Evolutionary conservation across 2,888 invertebrate species (phyloP), one percentile per base, ranked within the genome.

Genomic region (Drosophila phalerata): DNA sequence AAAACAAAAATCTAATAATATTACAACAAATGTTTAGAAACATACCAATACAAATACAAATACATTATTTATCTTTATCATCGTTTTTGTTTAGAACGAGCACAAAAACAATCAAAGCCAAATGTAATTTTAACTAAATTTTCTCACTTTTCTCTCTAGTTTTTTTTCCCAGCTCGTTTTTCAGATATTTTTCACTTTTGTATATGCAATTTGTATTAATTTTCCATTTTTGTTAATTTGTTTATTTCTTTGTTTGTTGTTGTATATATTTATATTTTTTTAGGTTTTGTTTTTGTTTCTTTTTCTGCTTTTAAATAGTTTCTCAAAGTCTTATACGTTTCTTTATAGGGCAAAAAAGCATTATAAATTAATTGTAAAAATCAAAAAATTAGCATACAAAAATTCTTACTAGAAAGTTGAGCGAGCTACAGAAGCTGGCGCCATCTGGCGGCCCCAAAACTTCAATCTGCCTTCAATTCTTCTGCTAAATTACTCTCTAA

Each of bases 291-390:
- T 75, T 67, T 60, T 67, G 61, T 65, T 67, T 52, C 30, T 53
- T 51, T 51, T 70, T 69, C 47, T 49, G 28, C 58, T 72, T 70
- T 81, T 89, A 82, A 77, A 83, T 85, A 82, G 82, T 89, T 85
- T 81, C 71, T 85, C 81, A 90, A 77, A 90, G 90, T 90, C 90
- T 90, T 91, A 90, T 90, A 90, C 80, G 90, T 90, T 90, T 91
- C 91, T 80, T 91, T 88, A 83, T 90, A 90, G 90, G 90, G 90
- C 90, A 90, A 90, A 90, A 81, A 83, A 85, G 88, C 78, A 85
- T 83, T 82, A 82, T 68, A 85, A 85, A 82, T 74, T 76, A 85
- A 76, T 70, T 67, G 71, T 68, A 72, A 66, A 80, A 80, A 76
- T 80, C 77, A 76, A 76, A 76, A 62, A 75, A 67, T 62, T 64